phyloP scores from a whole-genome alignment of 2,113 vertebrate genomes.

The Cyanoderma ruficeps region DNA sequence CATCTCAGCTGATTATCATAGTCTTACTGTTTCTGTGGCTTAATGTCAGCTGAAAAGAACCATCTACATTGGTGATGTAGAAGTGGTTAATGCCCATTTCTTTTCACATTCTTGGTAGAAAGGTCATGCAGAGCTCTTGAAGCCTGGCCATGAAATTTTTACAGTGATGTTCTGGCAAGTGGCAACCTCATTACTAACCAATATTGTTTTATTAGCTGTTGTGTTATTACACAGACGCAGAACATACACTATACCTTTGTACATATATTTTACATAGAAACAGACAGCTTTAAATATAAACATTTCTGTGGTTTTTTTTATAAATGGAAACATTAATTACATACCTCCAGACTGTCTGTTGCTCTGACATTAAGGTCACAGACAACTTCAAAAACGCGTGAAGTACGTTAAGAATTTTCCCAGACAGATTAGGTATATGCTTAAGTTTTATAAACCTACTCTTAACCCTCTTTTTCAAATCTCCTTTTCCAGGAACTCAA shows the following conservation, averaged over 20 bases:
- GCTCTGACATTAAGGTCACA: neutral
- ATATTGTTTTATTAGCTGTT: neutral
- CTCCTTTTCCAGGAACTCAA: slow-evolving; percentile 63
- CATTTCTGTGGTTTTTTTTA: neutral
- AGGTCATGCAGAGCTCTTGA: neutral
- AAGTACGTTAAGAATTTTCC: slow-evolving; percentile 47
- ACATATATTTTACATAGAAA: neutral
- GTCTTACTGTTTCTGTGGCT: neutral
- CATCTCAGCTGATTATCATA: neutral
- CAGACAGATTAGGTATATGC: slow-evolving; percentile 46
- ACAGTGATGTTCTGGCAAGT: neutral
- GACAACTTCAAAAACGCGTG: neutral
- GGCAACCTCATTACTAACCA: neutral
- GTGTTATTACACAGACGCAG: neutral
- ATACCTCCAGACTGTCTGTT: neutral
- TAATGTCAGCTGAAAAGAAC: neutral
- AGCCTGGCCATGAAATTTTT: neutral
- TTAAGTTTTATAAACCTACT: slow-evolving; percentile 29
- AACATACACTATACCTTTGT: neutral
- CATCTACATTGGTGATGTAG: neutral
- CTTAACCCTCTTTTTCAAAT: slow-evolving; percentile 71
- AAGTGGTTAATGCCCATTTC: neutral
- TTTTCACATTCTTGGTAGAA: neutral
- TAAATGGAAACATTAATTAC: neutral
- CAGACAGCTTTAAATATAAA: neutral